phyloP scores from a whole-genome alignment of 2,888 invertebrate species.

The Scaptodrosophila latifasciaeformis region DNA sequence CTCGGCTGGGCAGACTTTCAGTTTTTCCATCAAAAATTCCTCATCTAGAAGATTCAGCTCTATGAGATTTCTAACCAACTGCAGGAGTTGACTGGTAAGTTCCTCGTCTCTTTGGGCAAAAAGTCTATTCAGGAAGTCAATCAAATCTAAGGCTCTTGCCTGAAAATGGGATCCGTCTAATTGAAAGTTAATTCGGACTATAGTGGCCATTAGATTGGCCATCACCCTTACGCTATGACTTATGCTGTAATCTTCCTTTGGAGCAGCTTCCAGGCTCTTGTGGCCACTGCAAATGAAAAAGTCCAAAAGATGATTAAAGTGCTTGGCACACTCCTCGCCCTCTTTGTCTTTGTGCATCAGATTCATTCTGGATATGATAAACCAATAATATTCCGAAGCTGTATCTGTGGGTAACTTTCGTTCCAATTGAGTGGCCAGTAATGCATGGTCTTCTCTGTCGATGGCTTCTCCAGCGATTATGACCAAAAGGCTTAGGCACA shows the following conservation, averaged over 20 bases:
- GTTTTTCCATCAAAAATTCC: constrained; percentile 23
- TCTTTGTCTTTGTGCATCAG: constrained; percentile 15
- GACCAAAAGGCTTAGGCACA: constrained; percentile 61
- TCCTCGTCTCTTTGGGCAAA: constrained; percentile 42
- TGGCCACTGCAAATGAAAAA: background rate
- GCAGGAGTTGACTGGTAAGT: constrained; percentile 51
- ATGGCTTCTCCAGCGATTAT: too few species aligned
- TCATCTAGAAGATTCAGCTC: constrained; percentile 15
- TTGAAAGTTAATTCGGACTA: constrained; percentile 9
- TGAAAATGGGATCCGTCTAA: background rate
- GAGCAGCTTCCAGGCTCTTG: too few species aligned
- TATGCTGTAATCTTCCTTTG: too few species aligned
- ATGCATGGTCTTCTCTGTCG: too few species aligned
- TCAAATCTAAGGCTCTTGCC: constrained; percentile 19
- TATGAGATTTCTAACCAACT: constrained; percentile 56
- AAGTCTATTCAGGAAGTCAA: constrained; percentile 49
- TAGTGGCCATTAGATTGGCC: constrained; percentile 51
- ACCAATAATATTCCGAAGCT: constrained; percentile 60
- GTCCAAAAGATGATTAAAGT: constrained; percentile 15
- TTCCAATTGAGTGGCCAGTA: constrained; percentile 41
- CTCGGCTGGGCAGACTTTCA: background rate
- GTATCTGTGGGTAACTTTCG: constrained; percentile 47
- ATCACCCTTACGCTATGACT: constrained; percentile 58
- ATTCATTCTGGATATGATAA: constrained; percentile 53
- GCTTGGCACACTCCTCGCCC: constrained; percentile 2